phyloP scores from a whole-genome alignment of 2,888 invertebrate genomes.

The Julus scandinavius region DNA sequence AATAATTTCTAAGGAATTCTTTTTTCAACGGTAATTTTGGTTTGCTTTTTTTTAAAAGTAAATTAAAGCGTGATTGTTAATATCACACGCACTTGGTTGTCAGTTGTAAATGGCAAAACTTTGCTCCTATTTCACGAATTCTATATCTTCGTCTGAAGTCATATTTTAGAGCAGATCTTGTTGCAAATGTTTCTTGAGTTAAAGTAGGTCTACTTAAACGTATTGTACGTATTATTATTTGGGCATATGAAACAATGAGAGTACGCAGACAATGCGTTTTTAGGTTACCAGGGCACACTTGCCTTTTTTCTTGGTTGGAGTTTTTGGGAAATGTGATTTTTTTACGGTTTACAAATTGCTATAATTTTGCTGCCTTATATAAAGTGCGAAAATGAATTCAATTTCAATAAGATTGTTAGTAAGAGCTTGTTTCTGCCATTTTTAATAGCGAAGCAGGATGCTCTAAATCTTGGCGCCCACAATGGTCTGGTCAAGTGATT shows the following conservation, averaged over 20 bases:
- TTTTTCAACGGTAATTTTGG: neutral
- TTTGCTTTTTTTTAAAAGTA: neutral
- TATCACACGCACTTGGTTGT: neutral
- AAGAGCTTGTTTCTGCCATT: neutral
- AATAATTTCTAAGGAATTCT: neutral
- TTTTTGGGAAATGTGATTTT: neutral
- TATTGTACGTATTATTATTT: neutral
- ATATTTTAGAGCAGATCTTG: neutral
- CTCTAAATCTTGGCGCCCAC: neutral
- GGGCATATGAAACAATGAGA: neutral
- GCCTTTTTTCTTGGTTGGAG: neutral
- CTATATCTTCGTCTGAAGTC: neutral
- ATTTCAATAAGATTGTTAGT: neutral
- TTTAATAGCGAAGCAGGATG: neutral
- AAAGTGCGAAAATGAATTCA: conserved; percentile 1
- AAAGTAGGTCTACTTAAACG: neutral
- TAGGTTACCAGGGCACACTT: neutral
- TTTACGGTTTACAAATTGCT: neutral
- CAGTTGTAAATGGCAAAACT: neutral
- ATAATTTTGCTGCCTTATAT: neutral
- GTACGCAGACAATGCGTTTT: neutral
- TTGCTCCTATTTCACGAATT: neutral
- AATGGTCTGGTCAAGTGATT: neutral
- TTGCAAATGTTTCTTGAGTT: neutral
- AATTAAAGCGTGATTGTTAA: neutral